phyloP scores from a whole-genome alignment of 2,888 invertebrate species.

The Philaethria dido region DNA sequence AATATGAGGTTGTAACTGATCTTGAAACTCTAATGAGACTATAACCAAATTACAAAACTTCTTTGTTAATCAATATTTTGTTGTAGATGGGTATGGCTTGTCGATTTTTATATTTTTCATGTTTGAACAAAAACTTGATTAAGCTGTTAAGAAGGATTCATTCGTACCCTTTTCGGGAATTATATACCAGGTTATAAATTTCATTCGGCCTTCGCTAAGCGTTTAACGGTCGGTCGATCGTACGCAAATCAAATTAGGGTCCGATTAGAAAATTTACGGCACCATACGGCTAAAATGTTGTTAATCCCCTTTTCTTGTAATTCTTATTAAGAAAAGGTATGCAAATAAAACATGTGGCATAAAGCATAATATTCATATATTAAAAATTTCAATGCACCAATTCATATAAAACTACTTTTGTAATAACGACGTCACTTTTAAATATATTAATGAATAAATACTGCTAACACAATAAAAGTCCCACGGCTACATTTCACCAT shows the following conservation, averaged over 20 bases:
- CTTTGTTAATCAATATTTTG: no score
- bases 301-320: neutral
- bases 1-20: no score
- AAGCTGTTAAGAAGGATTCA: slow-evolving; percentile 74
- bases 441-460: slow-evolving; percentile 24
- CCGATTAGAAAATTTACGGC: slow-evolving; percentile 61
- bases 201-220: slow-evolving; percentile 70
- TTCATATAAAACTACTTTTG: neutral
- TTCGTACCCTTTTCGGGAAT: slow-evolving; percentile 71
- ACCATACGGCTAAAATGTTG: neutral
- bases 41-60: no score
- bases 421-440: neutral
- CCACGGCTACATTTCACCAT: no score
- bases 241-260: slow-evolving; percentile 78
- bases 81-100: no score
- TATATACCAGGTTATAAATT: slow-evolving; percentile 74
- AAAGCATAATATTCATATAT: slow-evolving; percentile 5
- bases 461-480: slow-evolving; percentile 11
- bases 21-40: no score
- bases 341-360: slow-evolving; percentile 5
- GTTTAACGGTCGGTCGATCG: slow-evolving; percentile 69
- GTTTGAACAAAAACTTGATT: slow-evolving; percentile 74
- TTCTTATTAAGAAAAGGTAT: slow-evolving; percentile 3
- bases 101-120: slow-evolving; percentile 35
- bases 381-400: neutral